phyloP scores from a whole-genome alignment of 2,797 vertebrate genomes.

The Phoxinus dragarum region DNA sequence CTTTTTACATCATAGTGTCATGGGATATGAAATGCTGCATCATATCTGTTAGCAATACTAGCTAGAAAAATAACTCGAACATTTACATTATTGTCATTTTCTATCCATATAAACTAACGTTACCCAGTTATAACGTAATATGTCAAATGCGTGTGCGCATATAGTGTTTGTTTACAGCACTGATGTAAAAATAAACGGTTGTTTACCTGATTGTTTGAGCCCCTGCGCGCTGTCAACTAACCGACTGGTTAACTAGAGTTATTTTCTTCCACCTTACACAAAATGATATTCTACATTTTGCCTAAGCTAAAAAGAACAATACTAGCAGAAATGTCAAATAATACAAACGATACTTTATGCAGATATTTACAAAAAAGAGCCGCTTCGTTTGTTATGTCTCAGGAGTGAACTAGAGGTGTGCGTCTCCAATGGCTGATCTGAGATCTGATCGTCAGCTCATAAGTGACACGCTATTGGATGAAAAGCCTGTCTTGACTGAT shows the following conservation, averaged over 20 bases:
- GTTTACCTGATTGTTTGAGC: slow-evolving; percentile 43
- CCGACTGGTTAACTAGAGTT: neutral
- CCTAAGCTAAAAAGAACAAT: neutral
- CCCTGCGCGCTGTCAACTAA: neutral
- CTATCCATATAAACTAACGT: no score
- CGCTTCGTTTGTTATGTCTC: slow-evolving; percentile 4
- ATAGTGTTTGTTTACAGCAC: neutral
- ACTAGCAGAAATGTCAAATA: neutral
- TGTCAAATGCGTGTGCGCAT: neutral
- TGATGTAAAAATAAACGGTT: slow-evolving; percentile 24
- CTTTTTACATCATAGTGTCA: neutral
- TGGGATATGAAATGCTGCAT: slow-evolving; percentile 9
- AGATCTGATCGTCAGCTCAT: neutral
- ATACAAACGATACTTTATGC: neutral
- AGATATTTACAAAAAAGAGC: neutral
- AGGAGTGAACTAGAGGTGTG: neutral
- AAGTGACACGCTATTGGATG: neutral
- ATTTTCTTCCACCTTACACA: neutral
- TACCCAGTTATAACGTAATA: neutral
- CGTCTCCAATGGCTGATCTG: neutral
- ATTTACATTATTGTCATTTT: neutral
- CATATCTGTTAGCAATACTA: slow-evolving; percentile 22
- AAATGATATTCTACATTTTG: slow-evolving; percentile 23
- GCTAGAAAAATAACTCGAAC: neutral
- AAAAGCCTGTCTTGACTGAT: neutral